Percentiles rank a stretch among this genome's conserved stretches.
Conservation (phyloP, 2,888 invertebrate genomes). For the Melanchra persicariae region DNA sequence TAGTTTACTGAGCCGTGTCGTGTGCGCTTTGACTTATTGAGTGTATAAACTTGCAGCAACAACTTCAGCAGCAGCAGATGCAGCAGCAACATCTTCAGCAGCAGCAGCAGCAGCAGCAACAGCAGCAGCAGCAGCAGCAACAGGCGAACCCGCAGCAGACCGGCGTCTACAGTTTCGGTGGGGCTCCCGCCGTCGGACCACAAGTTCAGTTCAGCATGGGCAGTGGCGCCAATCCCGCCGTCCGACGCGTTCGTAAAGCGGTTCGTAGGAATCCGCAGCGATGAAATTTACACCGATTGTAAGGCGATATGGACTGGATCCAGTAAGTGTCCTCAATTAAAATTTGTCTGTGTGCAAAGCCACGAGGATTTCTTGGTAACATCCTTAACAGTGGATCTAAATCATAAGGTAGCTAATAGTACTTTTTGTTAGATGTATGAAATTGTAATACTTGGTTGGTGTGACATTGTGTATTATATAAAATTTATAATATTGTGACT, state of each 20-base stretch:
- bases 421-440: constrained; percentile 42
- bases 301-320: constrained; percentile 41
- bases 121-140: constrained; percentile 63
- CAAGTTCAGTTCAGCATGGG: constrained; percentile 85
- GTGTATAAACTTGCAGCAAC: constrained; percentile 45
- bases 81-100: constrained; percentile 55
- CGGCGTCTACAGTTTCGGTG: constrained; percentile 78
- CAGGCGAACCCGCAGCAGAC: constrained; percentile 65
- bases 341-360: constrained; percentile 45
- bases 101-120: constrained; percentile 55
- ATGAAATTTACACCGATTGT: constrained; percentile 69
- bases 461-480: constrained; percentile 60
- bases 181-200: constrained; percentile 62
- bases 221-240: constrained; percentile 71
- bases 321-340: constrained; percentile 59
- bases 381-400: constrained; percentile 57
- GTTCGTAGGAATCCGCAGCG: constrained; percentile 80
- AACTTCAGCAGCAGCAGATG: constrained; percentile 42
- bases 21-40: not conserved
- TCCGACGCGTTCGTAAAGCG: constrained; percentile 80
- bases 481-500: constrained; percentile 13
- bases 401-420: constrained; percentile 59
- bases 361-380: constrained; percentile 38
- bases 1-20: not conserved
- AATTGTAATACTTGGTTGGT: constrained; percentile 42